Evolutionary conservation across 2,888 invertebrate genomes (phyloP), one percentile per base, ranked within the genome.

Genomic region (Sycophila texana): DNA sequence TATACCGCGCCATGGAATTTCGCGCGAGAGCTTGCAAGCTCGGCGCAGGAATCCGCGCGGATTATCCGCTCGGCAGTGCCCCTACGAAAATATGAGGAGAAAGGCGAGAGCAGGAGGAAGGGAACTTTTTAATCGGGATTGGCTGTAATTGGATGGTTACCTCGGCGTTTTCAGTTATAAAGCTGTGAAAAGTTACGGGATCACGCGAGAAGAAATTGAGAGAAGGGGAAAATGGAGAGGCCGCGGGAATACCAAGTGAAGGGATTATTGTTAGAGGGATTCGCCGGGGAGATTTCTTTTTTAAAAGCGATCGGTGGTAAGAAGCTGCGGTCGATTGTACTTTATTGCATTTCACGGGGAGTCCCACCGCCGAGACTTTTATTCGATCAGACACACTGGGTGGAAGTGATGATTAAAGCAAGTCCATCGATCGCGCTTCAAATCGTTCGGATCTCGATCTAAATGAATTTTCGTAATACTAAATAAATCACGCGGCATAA

Each of bases 51-150:
- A 58, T 58, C 26, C 58, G 13, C 39, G 10, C 39, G 67, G 74
- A 74, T 67, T 26, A 74, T 74, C 60, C 74, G n/a, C 26, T 39
- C 51, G 68, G 55, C 18, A 20, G 55, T 63, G n/a, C 47, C 20
- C 39, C 10, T 10, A 2, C n/a, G 47, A 73, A 70, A 61, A 75
- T 75, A 55, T 61, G 49, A 16, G 18, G 1, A 14, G 16, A 1
- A 14, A 1, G 51, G 13, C 2, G 51, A 51, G 51, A 14, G 1
- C 1, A 14, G 14, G 49, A 47, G 39, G 1, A n/a, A 30, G 20
- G 47, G 26, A 77, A 71, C 20, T 77, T 77, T 71, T 77, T 77
- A 77, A 71, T 77, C 71, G 71, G 61, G 57, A 65, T 77, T 51
- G 14, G 12, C 57, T 20, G 20, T 71, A 77, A 77, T 71, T 71